These are phyloP conservation scores for Symphodus melops DNA, from an alignment of 2,113 vertebrate species.

Conservation along the genomic window DNA sequence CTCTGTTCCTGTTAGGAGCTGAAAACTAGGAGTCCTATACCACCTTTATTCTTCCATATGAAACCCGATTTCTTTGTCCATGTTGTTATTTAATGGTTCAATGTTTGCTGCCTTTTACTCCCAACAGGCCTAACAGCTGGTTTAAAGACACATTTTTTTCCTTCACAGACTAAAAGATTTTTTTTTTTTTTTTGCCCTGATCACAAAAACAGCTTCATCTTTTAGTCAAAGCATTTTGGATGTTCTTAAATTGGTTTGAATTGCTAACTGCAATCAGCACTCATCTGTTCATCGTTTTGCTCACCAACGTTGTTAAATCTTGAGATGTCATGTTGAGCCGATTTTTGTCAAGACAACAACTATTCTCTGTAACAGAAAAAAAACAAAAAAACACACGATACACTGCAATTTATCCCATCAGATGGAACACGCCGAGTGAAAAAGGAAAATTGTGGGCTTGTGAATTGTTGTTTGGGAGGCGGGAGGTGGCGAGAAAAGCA, in stretches of 20 bases:
- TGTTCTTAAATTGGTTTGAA: constrained; percentile 8
- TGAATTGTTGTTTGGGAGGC: neutral
- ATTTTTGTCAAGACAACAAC: neutral
- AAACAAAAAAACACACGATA: no score
- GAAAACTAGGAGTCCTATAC: neutral
- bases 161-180: neutral
- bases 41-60: neutral
- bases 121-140: neutral
- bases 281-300: neutral
- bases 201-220: constrained; percentile 1
- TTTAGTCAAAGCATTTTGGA: neutral
- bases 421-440: neutral
- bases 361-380: neutral
- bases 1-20: neutral
- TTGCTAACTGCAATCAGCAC: neutral
- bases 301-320: neutral
- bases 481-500: neutral
- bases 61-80: neutral
- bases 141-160: no score
- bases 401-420: neutral
- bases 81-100: neutral
- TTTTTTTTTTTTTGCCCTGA: neutral
- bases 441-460: neutral
- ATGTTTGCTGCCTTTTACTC: no score
- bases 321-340: constrained; percentile 8